Evolutionary conservation across 2,113 vertebrate species (phyloP), one percentile per base, ranked within the genome.

Genomic region (Tamias sibiricus): DNA sequence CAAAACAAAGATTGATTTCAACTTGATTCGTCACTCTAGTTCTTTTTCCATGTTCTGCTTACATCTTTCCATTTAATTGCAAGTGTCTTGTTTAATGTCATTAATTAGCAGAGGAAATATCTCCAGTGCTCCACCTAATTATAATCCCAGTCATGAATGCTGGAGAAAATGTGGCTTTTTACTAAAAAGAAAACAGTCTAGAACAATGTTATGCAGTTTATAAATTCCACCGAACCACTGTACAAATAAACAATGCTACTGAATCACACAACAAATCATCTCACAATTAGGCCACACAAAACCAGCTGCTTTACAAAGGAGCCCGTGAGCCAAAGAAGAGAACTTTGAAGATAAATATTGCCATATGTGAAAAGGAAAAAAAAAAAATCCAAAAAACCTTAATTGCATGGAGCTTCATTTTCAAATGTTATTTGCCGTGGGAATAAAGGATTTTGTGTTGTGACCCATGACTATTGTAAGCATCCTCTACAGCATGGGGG

Each of bases 281-380:
- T 98, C 97, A 97, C 98, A 98, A 98, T 98, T 98, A 98, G 98
- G 98, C 98, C 98, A 98, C 99, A 99, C 98, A 99, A 97, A 98
- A 98, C 98, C 98, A 98, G 98, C 98, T 98, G 98, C 98, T 98
- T 98, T 96, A 98, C 97, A 98, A 98, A 98, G 97, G 92, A 97
- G 96, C 94, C 95, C 92, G 87, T 32, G 97, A 98, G 98, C 98
- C 98, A 99, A 98, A 98, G 97, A 98, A 95, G 97, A 98, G 98
- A 98, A 98, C 98, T 99, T 98, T 99, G 98, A 98, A 99, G 98
- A 99, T 99, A 99, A 99, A 99, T 98, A 99, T 97, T 99, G 98
- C 99, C 99, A 99, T 98, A 99, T 99, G 99, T 98, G 98, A 97
- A 98, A 98, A 97, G 94, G 5, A 79, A 87, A 64, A 97, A 96